A percentile compares a stretch with the other conserved stretches of the same genome.
phyloP scores from a whole-genome alignment of 2,888 invertebrate species.

The Stegophylla sp. region DNA sequence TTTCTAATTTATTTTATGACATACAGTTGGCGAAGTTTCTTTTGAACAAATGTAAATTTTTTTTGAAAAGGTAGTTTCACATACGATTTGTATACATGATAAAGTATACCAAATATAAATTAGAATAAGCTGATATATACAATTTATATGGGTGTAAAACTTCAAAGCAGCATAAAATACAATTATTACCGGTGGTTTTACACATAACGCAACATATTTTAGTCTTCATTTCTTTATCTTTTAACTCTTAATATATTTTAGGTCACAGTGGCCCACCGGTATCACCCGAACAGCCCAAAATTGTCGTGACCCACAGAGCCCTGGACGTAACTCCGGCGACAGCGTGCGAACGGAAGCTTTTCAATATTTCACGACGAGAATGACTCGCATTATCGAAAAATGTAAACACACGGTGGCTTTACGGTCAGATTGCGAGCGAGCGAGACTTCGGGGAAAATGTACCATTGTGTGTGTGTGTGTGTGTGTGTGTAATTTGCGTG shows the following conservation, averaged over 20 bases:
- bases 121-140: not conserved
- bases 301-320: too few relatives aligned
- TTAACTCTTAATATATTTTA: too few relatives aligned
- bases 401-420: too few relatives aligned
- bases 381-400: too few relatives aligned
- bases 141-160: constrained; percentile 20
- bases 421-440: too few relatives aligned
- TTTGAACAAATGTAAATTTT: constrained; percentile 58
- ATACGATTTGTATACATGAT: constrained; percentile 60
- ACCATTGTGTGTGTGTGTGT: too few relatives aligned
- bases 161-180: not conserved
- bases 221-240: too few relatives aligned
- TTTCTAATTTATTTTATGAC: not conserved
- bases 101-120: constrained; percentile 48
- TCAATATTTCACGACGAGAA: too few relatives aligned
- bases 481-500: not conserved
- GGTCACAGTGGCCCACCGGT: not conserved
- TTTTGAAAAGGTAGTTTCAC: constrained; percentile 58
- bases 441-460: too few relatives aligned
- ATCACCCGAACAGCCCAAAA: too few relatives aligned
- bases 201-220: too few relatives aligned
- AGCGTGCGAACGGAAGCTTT: not conserved
- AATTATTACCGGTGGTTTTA: too few relatives aligned
- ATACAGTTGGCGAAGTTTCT: constrained; percentile 31
- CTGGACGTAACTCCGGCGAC: not conserved